Conservation (phyloP, 2,113 vertebrate genomes). For the Onychostoma macrolepis region DNA sequence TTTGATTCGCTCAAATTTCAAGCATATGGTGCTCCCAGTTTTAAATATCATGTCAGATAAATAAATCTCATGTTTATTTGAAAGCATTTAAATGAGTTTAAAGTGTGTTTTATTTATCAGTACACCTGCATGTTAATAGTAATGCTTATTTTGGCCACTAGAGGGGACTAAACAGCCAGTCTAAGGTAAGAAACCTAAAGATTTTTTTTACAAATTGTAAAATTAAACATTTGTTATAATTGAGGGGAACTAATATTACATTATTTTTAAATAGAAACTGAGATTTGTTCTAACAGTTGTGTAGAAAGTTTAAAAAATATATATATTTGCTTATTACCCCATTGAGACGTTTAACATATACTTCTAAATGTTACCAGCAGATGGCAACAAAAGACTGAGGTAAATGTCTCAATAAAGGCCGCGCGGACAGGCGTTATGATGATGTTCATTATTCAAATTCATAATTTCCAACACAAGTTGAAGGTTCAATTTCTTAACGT, state of each 20-base stretch:
- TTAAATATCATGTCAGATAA: background rate
- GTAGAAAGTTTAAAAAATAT: background rate
- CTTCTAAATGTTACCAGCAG: constrained; percentile 23
- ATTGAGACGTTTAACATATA: background rate
- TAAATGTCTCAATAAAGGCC: background rate
- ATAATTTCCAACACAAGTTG: background rate
- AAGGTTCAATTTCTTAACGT: background rate
- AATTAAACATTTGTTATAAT: background rate
- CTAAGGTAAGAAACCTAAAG: background rate
- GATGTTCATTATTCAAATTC: background rate
- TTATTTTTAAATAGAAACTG: too few species aligned
- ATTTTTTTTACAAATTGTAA: too few species aligned
- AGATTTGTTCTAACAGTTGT: background rate
- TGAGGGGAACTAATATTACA: background rate
- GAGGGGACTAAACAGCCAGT: background rate
- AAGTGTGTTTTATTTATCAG: background rate
- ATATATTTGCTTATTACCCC: background rate
- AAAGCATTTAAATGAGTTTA: background rate
- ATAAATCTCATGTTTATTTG: background rate
- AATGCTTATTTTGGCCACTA: constrained; percentile 4
- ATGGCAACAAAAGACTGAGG: background rate
- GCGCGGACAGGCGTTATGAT: background rate
- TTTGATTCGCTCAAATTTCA: background rate
- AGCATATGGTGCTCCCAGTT: background rate
- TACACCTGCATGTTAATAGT: background rate